phyloP scores from a whole-genome alignment of 2,888 invertebrate species.

The Drosophila mimica region DNA sequence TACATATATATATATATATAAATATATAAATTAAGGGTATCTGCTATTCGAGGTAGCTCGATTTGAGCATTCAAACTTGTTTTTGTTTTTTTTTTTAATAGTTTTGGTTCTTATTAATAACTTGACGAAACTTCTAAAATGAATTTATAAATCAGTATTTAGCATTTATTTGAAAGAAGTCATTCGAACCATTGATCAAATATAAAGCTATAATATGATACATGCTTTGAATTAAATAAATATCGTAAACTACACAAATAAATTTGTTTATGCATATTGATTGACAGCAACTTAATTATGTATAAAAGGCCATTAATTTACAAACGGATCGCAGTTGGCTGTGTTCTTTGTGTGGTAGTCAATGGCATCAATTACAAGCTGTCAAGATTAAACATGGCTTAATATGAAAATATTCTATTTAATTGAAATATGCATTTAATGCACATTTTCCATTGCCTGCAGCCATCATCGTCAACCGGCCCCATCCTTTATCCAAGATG shows the following conservation, averaged over 20 bases:
- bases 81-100: neutral
- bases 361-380: neutral
- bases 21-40: neutral
- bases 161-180: neutral
- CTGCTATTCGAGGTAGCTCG: neutral
- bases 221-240: neutral
- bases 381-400: neutral
- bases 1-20: no score
- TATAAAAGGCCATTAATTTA: neutral
- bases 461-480: conserved; percentile 14
- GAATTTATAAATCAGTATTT: neutral
- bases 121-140: neutral
- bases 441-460: conserved; percentile 25
- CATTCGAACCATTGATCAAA: neutral
- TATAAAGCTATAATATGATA: neutral
- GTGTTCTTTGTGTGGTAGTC: neutral
- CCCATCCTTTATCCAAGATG: conserved; percentile 31
- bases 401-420: neutral
- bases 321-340: neutral
- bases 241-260: neutral
- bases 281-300: conserved; percentile 1
- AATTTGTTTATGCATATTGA: neutral
- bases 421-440: conserved; percentile 15
- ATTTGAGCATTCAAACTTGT: neutral
- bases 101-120: neutral